phyloP scores from a whole-genome alignment of 2,113 vertebrate species.

The Neofelis nebulosa region DNA sequence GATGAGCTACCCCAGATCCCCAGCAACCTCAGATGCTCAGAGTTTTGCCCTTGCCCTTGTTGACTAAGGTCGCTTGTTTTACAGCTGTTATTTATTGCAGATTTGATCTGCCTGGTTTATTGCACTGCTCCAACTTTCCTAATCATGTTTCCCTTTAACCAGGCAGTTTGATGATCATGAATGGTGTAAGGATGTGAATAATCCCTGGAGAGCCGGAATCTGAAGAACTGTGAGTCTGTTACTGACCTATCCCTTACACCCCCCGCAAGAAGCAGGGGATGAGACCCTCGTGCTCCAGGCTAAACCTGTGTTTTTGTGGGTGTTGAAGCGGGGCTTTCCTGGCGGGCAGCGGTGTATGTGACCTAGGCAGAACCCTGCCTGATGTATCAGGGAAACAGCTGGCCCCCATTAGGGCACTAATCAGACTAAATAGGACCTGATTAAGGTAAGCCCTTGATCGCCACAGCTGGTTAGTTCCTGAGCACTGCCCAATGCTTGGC shows the following conservation, averaged over 20 bases:
- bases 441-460: not conserved
- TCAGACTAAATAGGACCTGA: not conserved
- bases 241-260: not conserved
- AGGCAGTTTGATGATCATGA: not conserved
- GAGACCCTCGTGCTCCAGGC: not conserved
- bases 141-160: not conserved
- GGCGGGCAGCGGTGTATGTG: accelerated
- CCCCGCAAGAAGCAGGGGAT: not conserved
- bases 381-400: not conserved
- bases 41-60: constrained; percentile 45
- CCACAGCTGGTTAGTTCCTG: not conserved
- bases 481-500: not conserved
- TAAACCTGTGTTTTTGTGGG: not conserved
- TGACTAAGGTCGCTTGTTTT: constrained; percentile 43
- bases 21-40: not conserved
- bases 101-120: not conserved
- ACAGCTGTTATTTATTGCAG: constrained; percentile 46
- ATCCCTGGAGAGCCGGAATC: not conserved
- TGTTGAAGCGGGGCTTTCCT: not conserved
- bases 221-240: not conserved
- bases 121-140: not conserved
- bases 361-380: not conserved
- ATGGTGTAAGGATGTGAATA: not conserved
- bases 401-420: not conserved
- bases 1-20: not conserved